Conservation (phyloP, 2,888 invertebrate genomes). For the Dolichomitus sp. region DNA sequence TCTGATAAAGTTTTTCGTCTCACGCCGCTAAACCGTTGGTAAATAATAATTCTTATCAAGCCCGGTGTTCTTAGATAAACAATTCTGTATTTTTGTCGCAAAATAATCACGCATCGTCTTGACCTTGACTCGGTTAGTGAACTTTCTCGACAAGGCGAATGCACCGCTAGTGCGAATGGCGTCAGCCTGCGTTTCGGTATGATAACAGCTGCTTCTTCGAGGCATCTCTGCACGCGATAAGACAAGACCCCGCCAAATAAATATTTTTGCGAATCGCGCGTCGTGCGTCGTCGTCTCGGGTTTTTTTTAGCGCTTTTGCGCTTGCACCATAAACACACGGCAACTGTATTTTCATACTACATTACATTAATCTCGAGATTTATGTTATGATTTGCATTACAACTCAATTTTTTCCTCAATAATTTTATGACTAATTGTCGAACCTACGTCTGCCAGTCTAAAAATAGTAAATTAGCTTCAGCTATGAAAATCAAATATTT, state of each 20-base stretch:
- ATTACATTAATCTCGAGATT: neutral
- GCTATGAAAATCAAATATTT: neutral
- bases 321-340: neutral
- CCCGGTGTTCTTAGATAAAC: neutral
- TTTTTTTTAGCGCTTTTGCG: neutral
- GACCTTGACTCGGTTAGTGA: slow-evolving; percentile 24
- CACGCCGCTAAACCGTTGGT: neutral
- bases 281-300: slow-evolving; percentile 27
- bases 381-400: neutral
- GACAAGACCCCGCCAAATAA: slow-evolving; percentile 60
- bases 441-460: neutral
- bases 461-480: neutral
- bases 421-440: neutral
- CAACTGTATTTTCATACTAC: neutral
- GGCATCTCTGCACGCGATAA: slow-evolving; percentile 53
- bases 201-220: slow-evolving; percentile 59
- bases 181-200: slow-evolving; percentile 43
- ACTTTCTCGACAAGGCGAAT: slow-evolving; percentile 12
- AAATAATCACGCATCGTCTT: slow-evolving; percentile 2
- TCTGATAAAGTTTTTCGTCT: neutral
- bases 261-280: slow-evolving; percentile 55
- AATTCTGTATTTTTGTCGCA: neutral
- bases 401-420: neutral
- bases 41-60: neutral
- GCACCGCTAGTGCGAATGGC: slow-evolving; percentile 6